Conservation (phyloP, 2,797 vertebrate genomes). For the Pipistrellus pipistrellus region DNA sequence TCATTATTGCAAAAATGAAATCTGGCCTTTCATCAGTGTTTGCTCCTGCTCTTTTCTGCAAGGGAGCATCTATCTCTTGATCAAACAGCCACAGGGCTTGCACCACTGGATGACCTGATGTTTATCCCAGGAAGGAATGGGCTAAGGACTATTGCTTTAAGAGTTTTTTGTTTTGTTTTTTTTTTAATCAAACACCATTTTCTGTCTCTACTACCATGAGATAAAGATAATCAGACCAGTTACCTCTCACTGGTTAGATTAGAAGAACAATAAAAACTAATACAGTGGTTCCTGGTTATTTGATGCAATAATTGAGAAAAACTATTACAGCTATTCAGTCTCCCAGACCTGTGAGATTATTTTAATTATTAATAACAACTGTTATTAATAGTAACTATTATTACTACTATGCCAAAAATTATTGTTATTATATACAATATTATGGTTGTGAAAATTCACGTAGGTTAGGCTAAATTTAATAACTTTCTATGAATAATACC, state of each 20-base stretch:
- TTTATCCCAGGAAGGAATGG: not conserved
- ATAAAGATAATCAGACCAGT: not conserved
- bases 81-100: not conserved
- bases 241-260: not conserved
- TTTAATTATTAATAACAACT: not conserved
- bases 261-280: not conserved
- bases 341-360: not conserved
- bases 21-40: not conserved
- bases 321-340: not conserved
- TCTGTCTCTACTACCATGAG: not conserved
- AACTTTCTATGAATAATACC: not conserved
- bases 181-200: not conserved
- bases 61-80: accelerated
- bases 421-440: not conserved
- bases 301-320: not conserved
- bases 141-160: not conserved
- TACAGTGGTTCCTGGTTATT: not conserved
- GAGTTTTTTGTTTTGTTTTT: not conserved
- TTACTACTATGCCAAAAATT: not conserved
- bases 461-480: not conserved
- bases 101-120: too few relatives aligned
- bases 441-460: not conserved
- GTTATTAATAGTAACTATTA: not conserved
- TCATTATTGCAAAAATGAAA: not conserved
- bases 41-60: not conserved